Evolutionary conservation across 2,888 invertebrate species (phyloP).

Genomic region (Diarsia brunnea): DNA sequence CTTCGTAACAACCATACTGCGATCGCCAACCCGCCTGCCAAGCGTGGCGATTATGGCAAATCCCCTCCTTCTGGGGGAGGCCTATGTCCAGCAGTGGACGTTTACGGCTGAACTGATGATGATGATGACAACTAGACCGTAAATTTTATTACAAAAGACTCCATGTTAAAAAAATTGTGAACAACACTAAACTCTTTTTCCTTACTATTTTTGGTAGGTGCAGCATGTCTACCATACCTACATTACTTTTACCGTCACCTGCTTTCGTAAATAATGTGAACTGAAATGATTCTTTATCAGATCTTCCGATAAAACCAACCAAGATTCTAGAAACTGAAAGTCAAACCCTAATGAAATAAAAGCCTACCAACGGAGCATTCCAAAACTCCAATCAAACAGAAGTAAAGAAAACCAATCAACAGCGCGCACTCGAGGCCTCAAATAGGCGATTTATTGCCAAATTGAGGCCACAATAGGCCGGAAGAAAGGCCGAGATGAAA

Average conservation of each 20-base stretch:
- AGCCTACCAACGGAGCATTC: conserved; percentile 40
- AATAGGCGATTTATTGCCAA: conserved; percentile 73
- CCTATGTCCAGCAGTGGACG: no score
- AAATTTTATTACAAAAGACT: no score
- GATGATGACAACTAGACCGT: no score
- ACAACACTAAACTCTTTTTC: neutral
- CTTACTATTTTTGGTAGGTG: no score
- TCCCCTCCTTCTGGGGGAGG: no score
- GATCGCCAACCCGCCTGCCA: no score
- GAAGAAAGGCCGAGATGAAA: conserved; percentile 66
- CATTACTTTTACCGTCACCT: no score
- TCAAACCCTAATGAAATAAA: conserved; percentile 29
- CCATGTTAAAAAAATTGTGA: no score
- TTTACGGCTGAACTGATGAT: no score
- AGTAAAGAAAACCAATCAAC: conserved; percentile 70
- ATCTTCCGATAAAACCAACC: neutral
- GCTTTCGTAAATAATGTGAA: neutral
- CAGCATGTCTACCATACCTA: neutral
- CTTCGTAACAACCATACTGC: no score
- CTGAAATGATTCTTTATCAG: neutral
- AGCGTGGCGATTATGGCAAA: no score
- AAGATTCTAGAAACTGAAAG: neutral
- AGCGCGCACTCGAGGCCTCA: conserved; percentile 60
- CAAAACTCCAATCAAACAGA: conserved; percentile 46
- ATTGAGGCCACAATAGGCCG: conserved; percentile 69